These are phyloP conservation scores for Gymnopithys bicolor DNA, from an alignment of 2,797 vertebrate genomes.

Conservation along the genomic window DNA sequence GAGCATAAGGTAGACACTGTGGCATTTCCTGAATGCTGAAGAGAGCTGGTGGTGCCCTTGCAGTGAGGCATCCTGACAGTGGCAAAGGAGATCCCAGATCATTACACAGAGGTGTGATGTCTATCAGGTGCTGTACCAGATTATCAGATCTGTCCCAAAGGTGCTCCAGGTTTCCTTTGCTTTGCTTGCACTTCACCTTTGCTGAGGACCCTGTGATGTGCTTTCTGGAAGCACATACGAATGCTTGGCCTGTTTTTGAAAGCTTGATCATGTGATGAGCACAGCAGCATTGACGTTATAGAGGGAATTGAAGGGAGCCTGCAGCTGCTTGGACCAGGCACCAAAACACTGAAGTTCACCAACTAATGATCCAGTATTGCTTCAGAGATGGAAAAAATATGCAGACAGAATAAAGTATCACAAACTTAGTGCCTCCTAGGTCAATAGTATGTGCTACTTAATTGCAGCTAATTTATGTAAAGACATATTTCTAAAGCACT, in stretches of 20 bases:
- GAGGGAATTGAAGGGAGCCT: rapidly evolving
- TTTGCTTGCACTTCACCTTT: neutral
- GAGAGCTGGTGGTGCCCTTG: neutral
- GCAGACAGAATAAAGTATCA: neutral
- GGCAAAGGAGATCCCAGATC: neutral
- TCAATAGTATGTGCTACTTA: neutral
- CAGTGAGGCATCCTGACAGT: neutral
- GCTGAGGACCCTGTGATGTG: neutral
- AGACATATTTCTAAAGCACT: neutral
- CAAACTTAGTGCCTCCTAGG: neutral
- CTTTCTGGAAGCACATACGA: neutral
- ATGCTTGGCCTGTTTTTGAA: neutral
- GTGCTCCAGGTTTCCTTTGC: neutral
- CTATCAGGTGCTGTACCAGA: neutral
- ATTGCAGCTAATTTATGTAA: neutral
- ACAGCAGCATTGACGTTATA: rapidly evolving
- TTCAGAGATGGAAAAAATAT: neutral
- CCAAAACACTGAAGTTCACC: neutral
- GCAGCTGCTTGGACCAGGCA: rapidly evolving
- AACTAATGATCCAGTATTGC: neutral
- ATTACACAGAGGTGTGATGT: neutral
- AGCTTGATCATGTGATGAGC: rapidly evolving
- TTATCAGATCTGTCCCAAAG: neutral
- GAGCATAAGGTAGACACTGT: too few species aligned
- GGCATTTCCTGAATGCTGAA: neutral